Evolutionary conservation across 2,797 vertebrate species (phyloP), one percentile per base, ranked within the genome.

Genomic region (Ammospiza maritima): DNA sequence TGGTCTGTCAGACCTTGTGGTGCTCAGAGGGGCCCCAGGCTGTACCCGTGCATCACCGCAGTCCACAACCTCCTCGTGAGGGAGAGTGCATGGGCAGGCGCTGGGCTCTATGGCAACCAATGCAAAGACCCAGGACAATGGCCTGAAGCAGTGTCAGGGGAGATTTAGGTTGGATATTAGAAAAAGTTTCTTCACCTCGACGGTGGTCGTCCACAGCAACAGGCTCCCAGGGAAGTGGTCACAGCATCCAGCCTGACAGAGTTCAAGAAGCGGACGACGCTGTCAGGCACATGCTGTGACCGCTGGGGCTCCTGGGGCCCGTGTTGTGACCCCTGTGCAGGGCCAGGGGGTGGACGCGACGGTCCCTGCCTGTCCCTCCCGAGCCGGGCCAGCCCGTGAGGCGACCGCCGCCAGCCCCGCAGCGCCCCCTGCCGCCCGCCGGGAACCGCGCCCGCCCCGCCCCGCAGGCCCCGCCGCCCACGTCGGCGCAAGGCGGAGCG

Each of bases 281-380:
- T 27, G 30, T 42, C 50, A 34, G 47, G 40, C 47, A 13, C 18
- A 42, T 0, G 47, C 8, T 26, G 70, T 32, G 47, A 23, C 40
- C 21, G 32, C 1, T 11, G 44, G 18, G 22, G 18, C 42, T 40
- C 30, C 36, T 17, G 36, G 27, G 44, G 27, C 36, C 25, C 9
- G 29, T 0, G n/a, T 7, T 9, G n/a, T 3, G n/a, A 10, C 9
- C 11, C 7, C n/a, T 4, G 61, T 0, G 69, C 45, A 13, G 14
- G 8, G 15, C 26, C 21, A 2, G 16, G 26, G 67, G 34, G 20
- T 0, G 76, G 11, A 18, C 8, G 3, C 26, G 25, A 6, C 0
- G 11, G 22, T 5, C n/a, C 9, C 16, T 0, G 6, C 0, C 13
- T 1, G 4, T 18, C 11, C 20, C 17, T 8, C 8, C 21, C 23